phyloP scores from a whole-genome alignment of 2,113 vertebrate genomes.

The Copsychus sechellarum region DNA sequence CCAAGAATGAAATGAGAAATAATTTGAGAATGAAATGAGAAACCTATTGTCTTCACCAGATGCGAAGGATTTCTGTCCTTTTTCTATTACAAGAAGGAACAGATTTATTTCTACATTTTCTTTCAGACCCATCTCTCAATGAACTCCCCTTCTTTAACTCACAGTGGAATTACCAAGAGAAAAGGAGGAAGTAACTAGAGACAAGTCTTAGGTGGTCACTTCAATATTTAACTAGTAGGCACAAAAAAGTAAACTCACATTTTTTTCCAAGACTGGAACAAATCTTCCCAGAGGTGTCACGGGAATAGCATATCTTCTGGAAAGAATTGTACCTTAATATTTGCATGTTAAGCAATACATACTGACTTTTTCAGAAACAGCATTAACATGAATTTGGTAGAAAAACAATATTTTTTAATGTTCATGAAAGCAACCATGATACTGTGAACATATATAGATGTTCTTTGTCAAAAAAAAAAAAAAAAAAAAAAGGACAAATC shows the following conservation, averaged over 20 bases:
- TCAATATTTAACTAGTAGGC: not conserved
- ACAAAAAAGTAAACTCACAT: not conserved
- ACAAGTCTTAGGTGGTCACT: not conserved
- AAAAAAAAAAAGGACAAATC: not conserved
- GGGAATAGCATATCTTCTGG: not conserved
- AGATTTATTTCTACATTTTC: not conserved
- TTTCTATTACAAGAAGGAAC: not conserved
- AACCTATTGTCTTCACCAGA: not conserved
- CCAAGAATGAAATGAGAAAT: not conserved
- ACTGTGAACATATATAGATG: not conserved
- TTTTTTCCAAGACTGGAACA: not conserved
- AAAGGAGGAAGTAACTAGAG: not conserved
- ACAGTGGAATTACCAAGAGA: not conserved
- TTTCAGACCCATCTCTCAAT: not conserved
- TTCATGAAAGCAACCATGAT: not conserved
- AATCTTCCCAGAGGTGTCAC: not conserved
- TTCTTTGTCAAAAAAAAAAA: not conserved
- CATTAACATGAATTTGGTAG: not conserved
- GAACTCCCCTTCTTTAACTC: not conserved
- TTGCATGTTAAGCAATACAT: not conserved
- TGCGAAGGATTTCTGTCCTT: not conserved
- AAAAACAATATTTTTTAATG: not conserved
- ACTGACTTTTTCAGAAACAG: not conserved
- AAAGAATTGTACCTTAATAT: not conserved
- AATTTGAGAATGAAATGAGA: not conserved